phyloP scores from a whole-genome alignment of 2,888 invertebrate genomes.

The Mellilla xanthometata region DNA sequence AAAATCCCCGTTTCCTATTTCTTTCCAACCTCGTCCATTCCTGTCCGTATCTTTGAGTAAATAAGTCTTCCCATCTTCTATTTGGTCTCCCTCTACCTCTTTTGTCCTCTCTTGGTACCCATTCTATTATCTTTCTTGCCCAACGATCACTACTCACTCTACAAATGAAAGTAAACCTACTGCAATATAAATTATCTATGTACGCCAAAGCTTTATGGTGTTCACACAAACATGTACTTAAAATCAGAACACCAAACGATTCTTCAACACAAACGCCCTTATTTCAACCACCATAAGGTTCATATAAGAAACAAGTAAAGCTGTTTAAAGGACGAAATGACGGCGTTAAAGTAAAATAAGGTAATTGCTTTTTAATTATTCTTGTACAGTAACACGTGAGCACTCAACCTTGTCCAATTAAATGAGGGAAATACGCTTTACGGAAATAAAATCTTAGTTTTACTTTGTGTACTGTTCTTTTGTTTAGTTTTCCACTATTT shows the following conservation, averaged over 20 bases:
- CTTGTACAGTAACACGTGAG: conserved; percentile 17
- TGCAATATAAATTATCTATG: conserved; percentile 9
- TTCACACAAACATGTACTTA: conserved; percentile 18
- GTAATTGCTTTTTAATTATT: conserved; percentile 32
- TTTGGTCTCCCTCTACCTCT: no score
- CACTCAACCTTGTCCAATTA: conserved; percentile 13
- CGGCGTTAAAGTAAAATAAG: conserved; percentile 17
- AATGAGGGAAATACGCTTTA: conserved; percentile 3
- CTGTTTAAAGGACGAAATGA: conserved; percentile 2
- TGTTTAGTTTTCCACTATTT: no score
- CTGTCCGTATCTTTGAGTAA: no score
- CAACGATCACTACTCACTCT: no score
- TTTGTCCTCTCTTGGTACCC: no score
- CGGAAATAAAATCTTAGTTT: neutral
- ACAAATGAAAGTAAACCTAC: neutral
- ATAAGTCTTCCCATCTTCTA: no score
- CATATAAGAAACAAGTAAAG: conserved; percentile 8
- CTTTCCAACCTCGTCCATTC: no score
- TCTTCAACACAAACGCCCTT: conserved; percentile 6
- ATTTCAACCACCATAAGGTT: conserved; percentile 11
- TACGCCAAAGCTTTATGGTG: conserved; percentile 8
- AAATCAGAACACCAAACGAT: conserved; percentile 10
- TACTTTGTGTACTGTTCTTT: no score
- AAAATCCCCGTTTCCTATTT: no score
- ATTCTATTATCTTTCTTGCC: no score